Conservation (phyloP, 2,888 invertebrate species). For the Sipunculus nudus region DNA sequence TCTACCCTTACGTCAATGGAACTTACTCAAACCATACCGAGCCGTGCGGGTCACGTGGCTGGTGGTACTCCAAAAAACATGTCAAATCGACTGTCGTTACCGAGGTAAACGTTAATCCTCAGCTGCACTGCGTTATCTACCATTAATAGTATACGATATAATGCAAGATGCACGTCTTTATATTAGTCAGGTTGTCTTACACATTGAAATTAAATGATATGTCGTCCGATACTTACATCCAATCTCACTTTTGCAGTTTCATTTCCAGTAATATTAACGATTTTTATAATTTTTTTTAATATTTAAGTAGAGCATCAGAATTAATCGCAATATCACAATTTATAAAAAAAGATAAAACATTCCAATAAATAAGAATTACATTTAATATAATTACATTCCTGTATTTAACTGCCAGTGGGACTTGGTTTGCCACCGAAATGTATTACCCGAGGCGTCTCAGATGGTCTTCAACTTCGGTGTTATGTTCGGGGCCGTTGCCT, state of each 20-base stretch:
- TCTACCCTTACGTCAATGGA: constrained; percentile 21
- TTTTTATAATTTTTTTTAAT: too few relatives aligned
- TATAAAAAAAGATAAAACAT: background rate
- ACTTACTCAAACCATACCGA: constrained; percentile 27
- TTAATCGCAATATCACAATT: background rate
- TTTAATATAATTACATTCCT: background rate
- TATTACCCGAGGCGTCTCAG: constrained; percentile 36
- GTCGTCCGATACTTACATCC: too few relatives aligned
- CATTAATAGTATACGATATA: too few relatives aligned
- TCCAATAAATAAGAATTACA: background rate
- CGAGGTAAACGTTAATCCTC: constrained; percentile 25
- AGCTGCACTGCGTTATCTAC: too few relatives aligned
- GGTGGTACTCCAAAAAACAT: constrained; percentile 29
- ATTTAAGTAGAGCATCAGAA: background rate
- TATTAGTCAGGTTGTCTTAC: too few relatives aligned
- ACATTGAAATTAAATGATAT: too few relatives aligned
- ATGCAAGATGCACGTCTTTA: too few relatives aligned
- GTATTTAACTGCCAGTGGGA: constrained; percentile 33
- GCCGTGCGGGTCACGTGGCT: constrained; percentile 34
- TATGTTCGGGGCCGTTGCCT: constrained; percentile 40
- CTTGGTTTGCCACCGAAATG: constrained; percentile 35
- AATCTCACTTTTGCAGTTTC: too few relatives aligned
- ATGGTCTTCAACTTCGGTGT: constrained; percentile 42
- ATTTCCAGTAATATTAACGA: too few relatives aligned
- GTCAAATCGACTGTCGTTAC: constrained; percentile 36